Conservation (phyloP, 2,888 invertebrate genomes). For the Tenthredo notha region DNA sequence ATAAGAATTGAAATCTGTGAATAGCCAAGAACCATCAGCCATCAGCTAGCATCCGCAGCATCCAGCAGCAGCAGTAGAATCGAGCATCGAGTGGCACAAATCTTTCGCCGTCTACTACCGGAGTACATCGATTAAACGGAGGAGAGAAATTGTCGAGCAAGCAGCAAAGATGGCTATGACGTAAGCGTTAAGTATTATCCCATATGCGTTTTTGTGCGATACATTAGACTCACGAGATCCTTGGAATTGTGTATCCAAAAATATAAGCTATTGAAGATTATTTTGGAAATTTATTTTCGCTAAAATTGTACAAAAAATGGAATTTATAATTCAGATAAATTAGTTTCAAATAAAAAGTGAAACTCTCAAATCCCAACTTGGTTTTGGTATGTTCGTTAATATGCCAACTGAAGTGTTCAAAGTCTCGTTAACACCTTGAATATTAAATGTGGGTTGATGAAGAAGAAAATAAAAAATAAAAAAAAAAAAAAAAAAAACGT, state of each 20-base stretch:
- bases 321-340: not conserved
- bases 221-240: not conserved
- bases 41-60: too few species aligned
- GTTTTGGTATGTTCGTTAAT: conserved; percentile 3
- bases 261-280: not conserved
- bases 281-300: not conserved
- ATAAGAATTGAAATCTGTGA: not conserved
- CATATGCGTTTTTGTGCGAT: conserved; percentile 41
- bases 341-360: not conserved
- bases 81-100: conserved; percentile 21
- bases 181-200: conserved; percentile 46
- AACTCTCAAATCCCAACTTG: not conserved
- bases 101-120: conserved; percentile 21
- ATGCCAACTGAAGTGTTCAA: conserved; percentile 14
- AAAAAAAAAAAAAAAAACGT: too few species aligned
- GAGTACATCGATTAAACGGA: conserved; percentile 32
- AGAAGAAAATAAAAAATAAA: too few species aligned
- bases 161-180: conserved; percentile 42
- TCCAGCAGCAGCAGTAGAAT: not conserved
- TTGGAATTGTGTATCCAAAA: not conserved
- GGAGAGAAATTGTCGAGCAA: not conserved
- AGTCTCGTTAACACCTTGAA: conserved; percentile 47
- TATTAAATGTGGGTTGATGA: not conserved
- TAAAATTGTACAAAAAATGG: not conserved
- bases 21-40: not conserved